These are phyloP conservation scores for Tauraco hartlaubi DNA, from an alignment of 2,797 vertebrate species.

Conservation along the genomic window DNA sequence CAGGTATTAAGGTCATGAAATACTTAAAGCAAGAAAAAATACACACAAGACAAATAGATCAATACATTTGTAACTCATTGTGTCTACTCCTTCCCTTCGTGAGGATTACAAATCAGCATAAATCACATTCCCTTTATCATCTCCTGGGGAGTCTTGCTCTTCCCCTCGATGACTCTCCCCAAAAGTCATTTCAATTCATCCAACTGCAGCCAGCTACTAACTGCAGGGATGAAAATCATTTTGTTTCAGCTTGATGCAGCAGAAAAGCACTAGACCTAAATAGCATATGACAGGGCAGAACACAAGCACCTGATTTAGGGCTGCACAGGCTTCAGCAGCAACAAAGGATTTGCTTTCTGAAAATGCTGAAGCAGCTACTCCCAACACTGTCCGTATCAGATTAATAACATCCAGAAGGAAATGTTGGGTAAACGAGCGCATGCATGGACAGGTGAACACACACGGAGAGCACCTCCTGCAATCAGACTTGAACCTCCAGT, in stretches of 20 bases:
- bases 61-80: background rate
- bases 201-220: slow-evolving; percentile 24
- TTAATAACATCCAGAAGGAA: background rate
- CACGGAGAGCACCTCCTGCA: background rate
- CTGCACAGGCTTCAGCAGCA: background rate
- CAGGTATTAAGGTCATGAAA: background rate
- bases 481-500: background rate
- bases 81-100: background rate
- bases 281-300: slow-evolving; percentile 25
- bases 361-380: slow-evolving; percentile 20
- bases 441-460: background rate
- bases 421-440: fast-evolving
- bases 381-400: background rate
- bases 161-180: background rate
- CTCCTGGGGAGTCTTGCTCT: background rate
- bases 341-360: background rate
- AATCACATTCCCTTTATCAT: background rate
- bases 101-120: background rate
- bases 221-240: slow-evolving; percentile 56
- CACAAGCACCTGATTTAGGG: slow-evolving; percentile 42
- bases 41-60: background rate
- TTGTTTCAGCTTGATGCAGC: slow-evolving; percentile 52
- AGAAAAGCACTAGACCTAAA: slow-evolving; percentile 40
- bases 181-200: slow-evolving; percentile 51
- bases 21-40: background rate